These are phyloP conservation scores for Leucania comma DNA, from an alignment of 2,888 invertebrate species.

Conservation along the genomic window DNA sequence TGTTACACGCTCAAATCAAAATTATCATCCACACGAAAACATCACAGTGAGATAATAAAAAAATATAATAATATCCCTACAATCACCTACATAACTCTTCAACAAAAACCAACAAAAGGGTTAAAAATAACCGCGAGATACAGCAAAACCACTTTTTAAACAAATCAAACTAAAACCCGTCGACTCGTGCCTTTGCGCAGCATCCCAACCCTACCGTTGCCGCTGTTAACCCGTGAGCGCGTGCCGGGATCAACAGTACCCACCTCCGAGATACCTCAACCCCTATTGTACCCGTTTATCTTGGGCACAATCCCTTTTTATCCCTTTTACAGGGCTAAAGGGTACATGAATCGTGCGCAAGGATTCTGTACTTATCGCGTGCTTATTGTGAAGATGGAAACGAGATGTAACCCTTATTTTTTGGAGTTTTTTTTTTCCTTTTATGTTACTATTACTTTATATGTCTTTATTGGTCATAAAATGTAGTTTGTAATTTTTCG, in stretches of 20 bases:
- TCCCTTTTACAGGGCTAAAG: slow-evolving; percentile 83
- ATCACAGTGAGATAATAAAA: not conserved
- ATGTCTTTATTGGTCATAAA: slow-evolving; percentile 47
- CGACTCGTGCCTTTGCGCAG: slow-evolving; percentile 82
- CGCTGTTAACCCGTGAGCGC: slow-evolving; percentile 84
- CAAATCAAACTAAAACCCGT: slow-evolving; percentile 65
- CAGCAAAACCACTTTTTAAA: slow-evolving; percentile 64
- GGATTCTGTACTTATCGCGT: slow-evolving; percentile 88
- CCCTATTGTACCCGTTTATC: slow-evolving; percentile 81
- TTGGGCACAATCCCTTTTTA: slow-evolving; percentile 81
- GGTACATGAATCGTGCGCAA: slow-evolving; percentile 86
- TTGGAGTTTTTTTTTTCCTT: slow-evolving; percentile 51
- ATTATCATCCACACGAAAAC: not conserved
- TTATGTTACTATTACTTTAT: slow-evolving; percentile 69
- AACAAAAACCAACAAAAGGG: slow-evolving; percentile 41
- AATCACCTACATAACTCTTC: not conserved
- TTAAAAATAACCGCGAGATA: slow-evolving; percentile 35
- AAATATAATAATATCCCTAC: not conserved
- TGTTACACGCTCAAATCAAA: no score
- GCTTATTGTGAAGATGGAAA: slow-evolving; percentile 83
- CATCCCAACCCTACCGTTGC: slow-evolving; percentile 77
- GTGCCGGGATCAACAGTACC: slow-evolving; percentile 86
- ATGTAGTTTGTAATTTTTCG: no score
- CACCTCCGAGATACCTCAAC: slow-evolving; percentile 77
- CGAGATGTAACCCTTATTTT: slow-evolving; percentile 80